A percentile compares a stretch with the other conserved stretches of the same genome.
Conservation (phyloP, 2,797 vertebrate genomes). For the Gobionotothen gibberifrons region DNA sequence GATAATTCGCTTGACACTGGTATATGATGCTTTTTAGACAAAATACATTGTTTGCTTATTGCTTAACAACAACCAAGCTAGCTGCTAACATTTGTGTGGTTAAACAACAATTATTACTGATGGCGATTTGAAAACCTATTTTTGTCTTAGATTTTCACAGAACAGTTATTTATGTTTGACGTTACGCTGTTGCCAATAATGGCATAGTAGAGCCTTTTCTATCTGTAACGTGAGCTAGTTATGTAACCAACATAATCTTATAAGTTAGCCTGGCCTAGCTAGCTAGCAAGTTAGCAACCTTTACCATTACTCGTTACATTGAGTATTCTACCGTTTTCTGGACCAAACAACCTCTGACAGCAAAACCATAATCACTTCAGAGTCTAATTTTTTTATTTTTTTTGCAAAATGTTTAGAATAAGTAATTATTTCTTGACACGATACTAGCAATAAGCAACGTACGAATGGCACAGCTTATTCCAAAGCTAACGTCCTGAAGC, state of each 20-base stretch:
- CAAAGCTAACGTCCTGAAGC: conserved; percentile 2
- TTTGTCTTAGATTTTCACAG: not conserved
- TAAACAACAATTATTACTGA: not conserved
- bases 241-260: conserved; percentile 46
- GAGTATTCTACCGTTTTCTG: not conserved
- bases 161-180: fast-evolving
- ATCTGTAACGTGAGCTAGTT: conserved; percentile 16
- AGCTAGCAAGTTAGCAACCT: conserved; percentile 24
- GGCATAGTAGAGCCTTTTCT: not conserved
- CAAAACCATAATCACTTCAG: not conserved
- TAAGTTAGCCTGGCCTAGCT: conserved; percentile 47
- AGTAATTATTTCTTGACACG: not conserved
- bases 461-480: conserved; percentile 14
- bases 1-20: not conserved
- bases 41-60: not conserved
- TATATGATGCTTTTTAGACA: not conserved
- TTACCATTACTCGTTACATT: not conserved
- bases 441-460: not conserved
- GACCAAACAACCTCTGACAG: not conserved
- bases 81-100: conserved; percentile 1
- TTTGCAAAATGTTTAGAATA: not conserved
- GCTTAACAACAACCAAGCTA: conserved; percentile 13
- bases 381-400: not conserved
- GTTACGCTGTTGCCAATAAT: not conserved
- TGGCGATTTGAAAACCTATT: not conserved